Conservation (phyloP, 2,888 invertebrate genomes). For the Plutella xylostella region DNA sequence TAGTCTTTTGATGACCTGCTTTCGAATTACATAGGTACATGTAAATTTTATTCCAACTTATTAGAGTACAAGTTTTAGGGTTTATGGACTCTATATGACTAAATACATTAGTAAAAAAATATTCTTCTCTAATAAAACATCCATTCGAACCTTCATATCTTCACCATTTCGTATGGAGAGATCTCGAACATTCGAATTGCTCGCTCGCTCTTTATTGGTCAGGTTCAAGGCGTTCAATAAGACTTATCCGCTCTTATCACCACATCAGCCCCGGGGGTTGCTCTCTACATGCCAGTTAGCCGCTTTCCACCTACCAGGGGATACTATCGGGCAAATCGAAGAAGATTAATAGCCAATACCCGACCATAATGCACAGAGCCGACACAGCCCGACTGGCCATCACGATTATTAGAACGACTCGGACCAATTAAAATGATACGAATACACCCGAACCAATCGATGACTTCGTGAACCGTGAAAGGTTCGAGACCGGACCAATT, state of each 20-base stretch:
- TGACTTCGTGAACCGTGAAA: not conserved
- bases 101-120: no score
- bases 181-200: not conserved
- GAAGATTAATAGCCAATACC: slow-evolving; percentile 32
- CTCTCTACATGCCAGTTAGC: slow-evolving; percentile 26
- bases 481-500: not conserved
- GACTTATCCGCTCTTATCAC: slow-evolving; percentile 24
- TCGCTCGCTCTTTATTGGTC: not conserved
- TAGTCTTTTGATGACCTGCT: no score
- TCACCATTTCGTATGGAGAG: no score
- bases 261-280: slow-evolving; percentile 21
- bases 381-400: not conserved
- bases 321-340: slow-evolving; percentile 40
- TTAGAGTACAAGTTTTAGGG: no score
- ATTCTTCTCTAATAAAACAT: no score
- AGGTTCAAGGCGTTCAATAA: slow-evolving; percentile 14
- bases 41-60: no score
- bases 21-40: no score
- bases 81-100: no score
- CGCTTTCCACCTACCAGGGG: slow-evolving; percentile 29
- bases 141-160: not conserved
- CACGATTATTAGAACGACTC: not conserved
- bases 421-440: not conserved
- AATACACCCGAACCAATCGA: not conserved
- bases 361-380: not conserved